Evolutionary conservation across 2,113 vertebrate species (phyloP).

Genomic region (Lepisosteus oculatus): DNA sequence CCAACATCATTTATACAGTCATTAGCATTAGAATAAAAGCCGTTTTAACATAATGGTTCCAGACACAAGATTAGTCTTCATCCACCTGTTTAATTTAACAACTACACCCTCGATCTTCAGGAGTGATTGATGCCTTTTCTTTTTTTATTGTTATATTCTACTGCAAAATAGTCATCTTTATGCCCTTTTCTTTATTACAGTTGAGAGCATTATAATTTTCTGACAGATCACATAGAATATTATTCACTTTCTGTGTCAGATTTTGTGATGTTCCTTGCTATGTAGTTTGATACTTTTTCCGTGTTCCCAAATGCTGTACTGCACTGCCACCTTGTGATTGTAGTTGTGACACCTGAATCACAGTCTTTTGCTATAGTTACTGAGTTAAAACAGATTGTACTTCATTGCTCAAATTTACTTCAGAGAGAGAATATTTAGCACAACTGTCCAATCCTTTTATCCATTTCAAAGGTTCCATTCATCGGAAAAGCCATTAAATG

Average conservation of each 20-base stretch:
- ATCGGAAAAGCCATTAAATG: too few species aligned
- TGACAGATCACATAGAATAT: constrained; percentile 62
- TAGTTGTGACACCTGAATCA: background rate
- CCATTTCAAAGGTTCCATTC: too few species aligned
- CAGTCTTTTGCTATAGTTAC: too few species aligned
- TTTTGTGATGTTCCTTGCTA: constrained; percentile 29
- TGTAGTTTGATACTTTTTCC: background rate
- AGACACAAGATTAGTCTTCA: constrained; percentile 1
- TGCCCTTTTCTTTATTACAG: constrained; percentile 39
- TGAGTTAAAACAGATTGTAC: too few species aligned
- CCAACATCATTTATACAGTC: background rate
- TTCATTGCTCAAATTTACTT: too few species aligned
- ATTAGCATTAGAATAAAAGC: background rate
- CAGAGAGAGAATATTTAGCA: too few species aligned
- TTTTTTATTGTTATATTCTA: constrained; percentile 44
- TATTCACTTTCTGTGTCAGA: constrained; percentile 29
- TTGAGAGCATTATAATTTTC: constrained; percentile 43
- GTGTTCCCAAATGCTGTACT: constrained; percentile 19
- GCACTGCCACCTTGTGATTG: constrained; percentile 57
- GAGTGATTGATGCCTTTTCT: constrained; percentile 6
- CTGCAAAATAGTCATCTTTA: constrained; percentile 49
- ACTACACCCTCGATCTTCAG: constrained; percentile 5
- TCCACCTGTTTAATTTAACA: constrained; percentile 13
- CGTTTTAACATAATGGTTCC: background rate
- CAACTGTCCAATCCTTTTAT: too few species aligned